Evolutionary conservation across 1,140 invertebrate genomes (phyloP).

Genomic region (Zeugodacus cucurbitae): DNA sequence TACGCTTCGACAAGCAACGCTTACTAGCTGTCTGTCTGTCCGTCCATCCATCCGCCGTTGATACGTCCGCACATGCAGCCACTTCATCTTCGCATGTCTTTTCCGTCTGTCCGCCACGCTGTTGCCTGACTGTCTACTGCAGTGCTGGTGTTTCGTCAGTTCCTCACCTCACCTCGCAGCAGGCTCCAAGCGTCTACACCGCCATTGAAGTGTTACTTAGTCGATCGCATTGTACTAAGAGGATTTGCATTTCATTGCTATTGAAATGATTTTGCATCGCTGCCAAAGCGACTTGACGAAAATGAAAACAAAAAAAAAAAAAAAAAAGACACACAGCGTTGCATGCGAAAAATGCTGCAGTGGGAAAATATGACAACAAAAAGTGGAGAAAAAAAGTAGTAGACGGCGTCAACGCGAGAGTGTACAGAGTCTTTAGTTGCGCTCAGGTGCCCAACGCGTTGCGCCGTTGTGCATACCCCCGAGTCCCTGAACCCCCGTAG

Average conservation of each 20-base stretch:
- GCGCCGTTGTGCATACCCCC: not conserved
- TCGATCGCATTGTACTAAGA: conserved; percentile 27
- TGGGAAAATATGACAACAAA: not conserved
- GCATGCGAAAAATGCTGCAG: not conserved
- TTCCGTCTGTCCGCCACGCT: not conserved
- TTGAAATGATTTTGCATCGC: conserved; percentile 17
- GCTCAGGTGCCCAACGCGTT: not conserved
- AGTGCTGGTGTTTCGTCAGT: not conserved
- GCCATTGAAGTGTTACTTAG: conserved; percentile 18
- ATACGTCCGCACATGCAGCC: not conserved
- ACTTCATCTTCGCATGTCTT: conserved; percentile 1
- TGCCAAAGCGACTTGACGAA: not conserved
- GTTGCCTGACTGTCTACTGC: conserved; percentile 3
- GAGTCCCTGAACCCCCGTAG: not conserved
- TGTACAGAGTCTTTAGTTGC: not conserved
- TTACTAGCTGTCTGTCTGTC: not conserved
- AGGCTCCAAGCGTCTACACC: not conserved
- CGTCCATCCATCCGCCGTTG: not conserved
- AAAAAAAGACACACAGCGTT: not conserved
- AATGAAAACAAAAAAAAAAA: not conserved
- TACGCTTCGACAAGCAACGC: not conserved
- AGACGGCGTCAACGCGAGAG: no score
- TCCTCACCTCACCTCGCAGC: not conserved
- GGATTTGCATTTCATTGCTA: conserved; percentile 33
- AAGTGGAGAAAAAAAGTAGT: not conserved